Base-by-base conservation (phyloP, 2,888 invertebrate species). In the Dynastes tityus region DNA sequence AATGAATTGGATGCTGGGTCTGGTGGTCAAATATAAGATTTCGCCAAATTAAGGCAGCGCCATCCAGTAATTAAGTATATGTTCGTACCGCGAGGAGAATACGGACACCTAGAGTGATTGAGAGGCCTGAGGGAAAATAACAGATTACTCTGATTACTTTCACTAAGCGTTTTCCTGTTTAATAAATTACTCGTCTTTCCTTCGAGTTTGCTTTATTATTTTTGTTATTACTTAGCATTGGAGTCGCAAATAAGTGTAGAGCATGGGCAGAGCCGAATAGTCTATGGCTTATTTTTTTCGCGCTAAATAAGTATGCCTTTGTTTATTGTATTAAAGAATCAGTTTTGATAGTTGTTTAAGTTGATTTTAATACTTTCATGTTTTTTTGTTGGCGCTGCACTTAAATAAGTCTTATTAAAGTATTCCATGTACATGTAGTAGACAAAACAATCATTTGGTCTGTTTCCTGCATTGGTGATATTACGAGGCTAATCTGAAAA, bases 61-160 rank as follows among this genome's bases (percentile, higher is more conserved):
- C 11, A 2, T 2, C 3, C 11, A 29, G 29, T 63, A 29, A 13
- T 2, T 29, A 29, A 63, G 27, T 29, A 11, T 5, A 8, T 13
- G 29, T 11, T 9, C 6, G 13, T 22, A 5, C 3, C 8, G 29
- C 22, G 8, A 27, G 9, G 22, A 22, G 22, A 61, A 22, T 61
- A 13, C 8, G 27, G 63, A 6, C 9, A 9, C 27, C 11, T n/a
- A 61, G 9, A 27, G 8, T 61, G 61, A 61, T 22, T 61, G 61
- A 61, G 32, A 32, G 13, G n/a, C n/a, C 13, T 13, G 63, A 32
- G 11, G 27, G 4, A 32, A 29, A 29, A 63, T 63, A 63, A 63
- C 27, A 27, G 8, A 63, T 63, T 63, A 63, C 63, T 63, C 63
- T 63, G 32, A 63, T 63, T 63, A 63, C 63, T 32, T 61, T 29